These are phyloP conservation scores for Leptodactylus fallax DNA, from an alignment of 2,797 vertebrate species.

Conservation along the genomic window DNA sequence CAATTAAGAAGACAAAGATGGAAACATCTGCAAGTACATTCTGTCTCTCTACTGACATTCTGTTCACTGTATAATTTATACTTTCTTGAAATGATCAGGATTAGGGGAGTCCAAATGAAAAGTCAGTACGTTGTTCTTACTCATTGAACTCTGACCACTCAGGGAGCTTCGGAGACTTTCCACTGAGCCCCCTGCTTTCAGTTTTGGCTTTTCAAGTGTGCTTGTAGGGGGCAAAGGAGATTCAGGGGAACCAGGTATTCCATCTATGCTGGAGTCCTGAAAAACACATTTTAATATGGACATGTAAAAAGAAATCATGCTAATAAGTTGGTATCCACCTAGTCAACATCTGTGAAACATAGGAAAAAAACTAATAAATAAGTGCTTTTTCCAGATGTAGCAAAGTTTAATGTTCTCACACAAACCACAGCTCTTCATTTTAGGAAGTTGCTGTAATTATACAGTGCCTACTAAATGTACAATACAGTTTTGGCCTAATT, in stretches of 20 bases:
- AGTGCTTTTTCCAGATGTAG: too few relatives aligned
- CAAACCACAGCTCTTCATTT: too few relatives aligned
- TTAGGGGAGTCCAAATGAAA: background rate
- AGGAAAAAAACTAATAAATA: too few relatives aligned
- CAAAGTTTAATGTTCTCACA: too few relatives aligned
- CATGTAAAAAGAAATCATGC: background rate
- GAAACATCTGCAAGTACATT: slow-evolving; percentile 18
- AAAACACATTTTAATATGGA: slow-evolving; percentile 44
- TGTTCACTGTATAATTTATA: background rate
- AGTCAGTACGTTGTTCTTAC: slow-evolving; percentile 75
- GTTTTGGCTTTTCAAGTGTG: slow-evolving; percentile 92
- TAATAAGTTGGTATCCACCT: background rate
- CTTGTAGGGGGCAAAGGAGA: slow-evolving; percentile 82
- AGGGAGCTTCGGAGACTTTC: slow-evolving; percentile 96
- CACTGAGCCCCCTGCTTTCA: slow-evolving; percentile 95
- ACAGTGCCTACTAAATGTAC: too few relatives aligned
- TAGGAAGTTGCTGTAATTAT: too few relatives aligned
- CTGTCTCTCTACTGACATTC: slow-evolving; percentile 3
- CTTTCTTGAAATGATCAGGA: background rate
- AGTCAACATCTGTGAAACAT: too few relatives aligned
- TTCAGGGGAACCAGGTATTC: slow-evolving; percentile 83
- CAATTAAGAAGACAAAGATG: slow-evolving; percentile 4
- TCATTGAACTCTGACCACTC: slow-evolving; percentile 98
- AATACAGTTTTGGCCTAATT: too few relatives aligned
- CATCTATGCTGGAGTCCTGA: slow-evolving; percentile 86